These are phyloP conservation scores for Hucho hucho DNA, from an alignment of 2,113 vertebrate genomes.

Conservation along the genomic window DNA sequence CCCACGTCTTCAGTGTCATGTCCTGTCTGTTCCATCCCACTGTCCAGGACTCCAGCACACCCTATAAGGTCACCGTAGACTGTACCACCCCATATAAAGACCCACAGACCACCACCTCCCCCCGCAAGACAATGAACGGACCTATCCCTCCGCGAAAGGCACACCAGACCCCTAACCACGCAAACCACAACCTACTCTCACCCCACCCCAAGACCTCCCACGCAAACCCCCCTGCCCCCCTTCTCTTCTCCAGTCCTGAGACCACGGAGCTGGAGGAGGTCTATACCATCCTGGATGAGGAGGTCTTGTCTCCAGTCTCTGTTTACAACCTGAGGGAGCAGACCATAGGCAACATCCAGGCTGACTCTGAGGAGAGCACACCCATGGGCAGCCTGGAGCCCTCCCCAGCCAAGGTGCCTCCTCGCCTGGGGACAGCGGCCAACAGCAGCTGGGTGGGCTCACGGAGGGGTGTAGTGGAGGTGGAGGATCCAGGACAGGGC, in stretches of 20 bases:
- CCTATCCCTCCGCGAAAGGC: slow-evolving; percentile 35
- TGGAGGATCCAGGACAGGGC: slow-evolving; percentile 53
- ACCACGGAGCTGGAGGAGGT: slow-evolving; percentile 71
- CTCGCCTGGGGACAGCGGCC: slow-evolving; percentile 29
- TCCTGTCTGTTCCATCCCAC: background rate
- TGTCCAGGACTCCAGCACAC: slow-evolving; percentile 27
- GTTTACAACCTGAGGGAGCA: slow-evolving; percentile 58
- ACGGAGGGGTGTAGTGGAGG: slow-evolving; percentile 22
- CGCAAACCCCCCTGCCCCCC: slow-evolving; percentile 37
- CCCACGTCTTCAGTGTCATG: background rate
- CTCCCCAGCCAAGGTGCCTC: slow-evolving; percentile 52
- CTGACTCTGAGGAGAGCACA: slow-evolving; percentile 31
- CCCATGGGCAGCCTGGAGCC: slow-evolving; percentile 38
- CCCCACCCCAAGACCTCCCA: slow-evolving; percentile 19
- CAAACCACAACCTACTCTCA: slow-evolving; percentile 20
- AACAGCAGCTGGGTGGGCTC: slow-evolving; percentile 24
- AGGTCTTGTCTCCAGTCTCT: slow-evolving; percentile 68
- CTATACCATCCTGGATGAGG: slow-evolving; percentile 74
- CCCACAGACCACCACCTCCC: slow-evolving; percentile 23
- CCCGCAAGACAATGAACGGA: slow-evolving; percentile 27
- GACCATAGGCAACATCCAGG: slow-evolving; percentile 44
- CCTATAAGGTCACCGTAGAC: slow-evolving; percentile 32
- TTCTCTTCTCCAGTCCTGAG: slow-evolving; percentile 71
- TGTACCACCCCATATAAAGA: slow-evolving; percentile 23
- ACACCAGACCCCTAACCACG: slow-evolving; percentile 3